These are phyloP conservation scores for Gorsachius goisagi DNA, from an alignment of 2,113 vertebrate genomes.

Conservation along the genomic window DNA sequence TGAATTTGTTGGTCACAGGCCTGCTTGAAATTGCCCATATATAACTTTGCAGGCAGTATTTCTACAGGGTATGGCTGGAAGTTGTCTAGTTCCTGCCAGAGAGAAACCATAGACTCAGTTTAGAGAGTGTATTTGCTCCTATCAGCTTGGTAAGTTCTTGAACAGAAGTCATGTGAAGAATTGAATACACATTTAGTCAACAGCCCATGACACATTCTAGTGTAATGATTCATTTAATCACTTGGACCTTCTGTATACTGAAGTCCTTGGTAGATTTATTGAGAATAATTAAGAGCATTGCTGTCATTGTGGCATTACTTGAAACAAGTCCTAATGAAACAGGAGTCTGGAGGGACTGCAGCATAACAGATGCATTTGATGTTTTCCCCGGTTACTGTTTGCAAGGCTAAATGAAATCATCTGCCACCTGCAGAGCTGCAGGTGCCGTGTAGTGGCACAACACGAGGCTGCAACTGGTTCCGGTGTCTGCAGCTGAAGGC, in stretches of 20 bases:
- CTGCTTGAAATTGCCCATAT: conserved; percentile 82
- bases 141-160: not conserved
- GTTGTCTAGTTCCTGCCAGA: conserved; percentile 82
- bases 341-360: not conserved
- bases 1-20: conserved; percentile 72
- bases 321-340: not conserved
- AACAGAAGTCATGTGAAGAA: not conserved
- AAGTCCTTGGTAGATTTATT: not conserved
- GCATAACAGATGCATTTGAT: not conserved
- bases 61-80: conserved; percentile 85
- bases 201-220: not conserved
- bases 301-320: not conserved
- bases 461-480: not conserved
- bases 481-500: not conserved
- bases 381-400: not conserved
- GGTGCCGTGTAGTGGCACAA: not conserved
- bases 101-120: not conserved
- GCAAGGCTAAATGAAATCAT: not conserved
- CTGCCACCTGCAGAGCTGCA: conserved; percentile 3
- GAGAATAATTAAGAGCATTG: not conserved
- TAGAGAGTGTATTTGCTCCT: not conserved
- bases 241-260: not conserved
- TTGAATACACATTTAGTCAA: not conserved
- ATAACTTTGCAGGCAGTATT: conserved; percentile 79
- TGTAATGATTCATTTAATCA: not conserved